These are phyloP conservation scores for Parambassis ranga DNA, from an alignment of 2,797 vertebrate species.

Conservation along the genomic window DNA sequence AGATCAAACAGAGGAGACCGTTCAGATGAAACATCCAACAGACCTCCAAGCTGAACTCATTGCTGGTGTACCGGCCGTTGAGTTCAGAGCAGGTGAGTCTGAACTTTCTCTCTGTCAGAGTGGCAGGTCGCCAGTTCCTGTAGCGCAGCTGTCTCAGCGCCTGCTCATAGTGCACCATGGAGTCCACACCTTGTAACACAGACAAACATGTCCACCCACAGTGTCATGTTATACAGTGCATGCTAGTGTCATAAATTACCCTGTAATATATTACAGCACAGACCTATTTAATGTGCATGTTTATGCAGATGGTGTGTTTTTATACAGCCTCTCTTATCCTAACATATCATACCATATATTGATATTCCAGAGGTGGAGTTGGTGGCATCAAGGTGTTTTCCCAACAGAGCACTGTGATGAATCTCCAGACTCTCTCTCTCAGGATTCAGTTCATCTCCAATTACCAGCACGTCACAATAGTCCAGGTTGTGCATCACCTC, in stretches of 20 bases:
- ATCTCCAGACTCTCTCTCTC: constrained; percentile 90
- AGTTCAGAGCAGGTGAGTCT: constrained; percentile 95
- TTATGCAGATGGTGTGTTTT: neutral
- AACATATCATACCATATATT: constrained; percentile 96
- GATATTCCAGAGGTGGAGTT: constrained; percentile 97
- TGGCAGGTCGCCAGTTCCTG: constrained; percentile 84
- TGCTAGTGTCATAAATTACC: neutral
- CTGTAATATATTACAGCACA: neutral
- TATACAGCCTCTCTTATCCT: no score
- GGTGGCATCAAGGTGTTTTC: constrained; percentile 92
- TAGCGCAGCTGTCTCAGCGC: constrained; percentile 91
- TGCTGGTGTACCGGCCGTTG: constrained; percentile 96
- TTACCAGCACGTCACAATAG: constrained; percentile 94
- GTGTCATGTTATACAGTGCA: neutral
- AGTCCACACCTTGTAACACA: constrained; percentile 87
- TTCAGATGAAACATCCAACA: neutral
- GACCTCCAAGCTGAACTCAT: constrained; percentile 93
- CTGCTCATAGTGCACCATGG: constrained; percentile 92
- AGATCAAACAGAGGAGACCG: neutral
- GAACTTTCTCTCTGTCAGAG: constrained; percentile 85
- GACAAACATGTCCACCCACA: neutral
- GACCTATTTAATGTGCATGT: no score
- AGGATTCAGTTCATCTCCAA: constrained; percentile 88
- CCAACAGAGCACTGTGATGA: constrained; percentile 83
- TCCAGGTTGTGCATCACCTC: constrained; percentile 95